Evolutionary conservation across 2,113 vertebrate species (phyloP).

Genomic region (Ginglymostoma cirratum): DNA sequence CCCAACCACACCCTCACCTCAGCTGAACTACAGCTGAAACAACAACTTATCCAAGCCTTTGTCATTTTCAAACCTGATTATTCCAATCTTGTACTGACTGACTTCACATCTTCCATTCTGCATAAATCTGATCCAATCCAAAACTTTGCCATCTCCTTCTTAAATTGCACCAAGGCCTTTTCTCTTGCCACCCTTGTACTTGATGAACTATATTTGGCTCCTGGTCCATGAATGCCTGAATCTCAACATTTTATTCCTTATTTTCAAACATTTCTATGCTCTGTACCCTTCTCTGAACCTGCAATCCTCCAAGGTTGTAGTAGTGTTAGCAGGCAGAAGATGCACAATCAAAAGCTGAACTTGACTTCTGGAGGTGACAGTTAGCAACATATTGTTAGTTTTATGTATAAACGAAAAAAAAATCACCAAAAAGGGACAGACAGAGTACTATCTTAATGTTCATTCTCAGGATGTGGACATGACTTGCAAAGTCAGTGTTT

Average conservation of each 20-base stretch:
- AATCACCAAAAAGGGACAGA: too few relatives aligned
- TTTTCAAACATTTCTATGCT: neutral
- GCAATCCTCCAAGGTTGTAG: neutral
- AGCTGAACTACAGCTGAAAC: neutral
- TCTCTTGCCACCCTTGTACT: neutral
- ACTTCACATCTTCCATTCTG: neutral
- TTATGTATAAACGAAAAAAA: too few relatives aligned
- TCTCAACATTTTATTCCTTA: neutral
- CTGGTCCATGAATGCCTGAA: neutral
- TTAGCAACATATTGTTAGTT: too few relatives aligned
- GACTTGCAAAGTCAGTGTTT: too few relatives aligned
- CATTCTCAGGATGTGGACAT: too few relatives aligned
- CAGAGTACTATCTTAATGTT: too few relatives aligned
- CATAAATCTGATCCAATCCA: neutral
- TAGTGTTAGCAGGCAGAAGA: too few relatives aligned
- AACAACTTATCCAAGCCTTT: neutral
- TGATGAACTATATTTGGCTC: neutral
- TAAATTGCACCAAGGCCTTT: neutral
- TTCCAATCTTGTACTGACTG: neutral
- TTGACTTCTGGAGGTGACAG: too few relatives aligned
- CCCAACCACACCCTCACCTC: neutral
- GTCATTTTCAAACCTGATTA: neutral
- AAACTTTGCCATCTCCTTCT: neutral
- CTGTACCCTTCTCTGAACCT: neutral
- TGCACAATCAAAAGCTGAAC: too few relatives aligned